A percentile compares a stretch with the other conserved stretches of the same genome.
phyloP scores from a whole-genome alignment of 2,888 invertebrate genomes.

The Globia sparganii region DNA sequence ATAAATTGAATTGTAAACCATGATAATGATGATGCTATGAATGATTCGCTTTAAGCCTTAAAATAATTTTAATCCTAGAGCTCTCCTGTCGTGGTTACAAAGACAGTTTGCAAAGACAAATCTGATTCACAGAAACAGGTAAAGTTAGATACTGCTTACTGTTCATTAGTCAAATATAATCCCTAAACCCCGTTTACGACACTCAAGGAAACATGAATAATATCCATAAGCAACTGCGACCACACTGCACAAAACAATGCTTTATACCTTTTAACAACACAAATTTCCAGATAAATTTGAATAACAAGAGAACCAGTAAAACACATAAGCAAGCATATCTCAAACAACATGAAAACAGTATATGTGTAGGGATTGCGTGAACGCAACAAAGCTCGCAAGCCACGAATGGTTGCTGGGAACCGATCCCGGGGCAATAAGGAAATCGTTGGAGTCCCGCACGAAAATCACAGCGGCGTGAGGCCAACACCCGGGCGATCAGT shows the following conservation, averaged over 20 bases:
- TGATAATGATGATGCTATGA: neutral
- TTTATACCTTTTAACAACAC: constrained; percentile 27
- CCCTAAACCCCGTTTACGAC: constrained; percentile 12
- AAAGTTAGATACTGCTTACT: neutral
- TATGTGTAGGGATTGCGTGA: constrained; percentile 68
- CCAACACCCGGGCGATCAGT: constrained; percentile 69
- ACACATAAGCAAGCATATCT: constrained; percentile 52
- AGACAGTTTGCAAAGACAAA: neutral
- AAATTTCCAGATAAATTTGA: constrained; percentile 54
- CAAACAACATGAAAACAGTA: constrained; percentile 45
- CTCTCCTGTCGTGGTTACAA: too few relatives aligned
- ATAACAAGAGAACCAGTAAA: constrained; percentile 57
- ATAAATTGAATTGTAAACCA: neutral
- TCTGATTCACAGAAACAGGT: neutral
- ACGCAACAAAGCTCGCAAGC: constrained; percentile 76
- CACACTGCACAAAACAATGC: constrained; percentile 38
- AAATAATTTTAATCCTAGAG: neutral
- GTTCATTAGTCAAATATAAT: constrained; percentile 41
- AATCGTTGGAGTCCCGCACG: constrained; percentile 83
- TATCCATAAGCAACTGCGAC: constrained; percentile 19
- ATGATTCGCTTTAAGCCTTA: neutral
- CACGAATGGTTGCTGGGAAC: constrained; percentile 82
- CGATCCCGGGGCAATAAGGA: constrained; percentile 85
- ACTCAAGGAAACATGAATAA: constrained; percentile 40
- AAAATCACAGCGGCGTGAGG: constrained; percentile 85